Evolutionary conservation across 1,140 invertebrate genomes (phyloP).

Genomic region (Thaumatotibia leucotreta): DNA sequence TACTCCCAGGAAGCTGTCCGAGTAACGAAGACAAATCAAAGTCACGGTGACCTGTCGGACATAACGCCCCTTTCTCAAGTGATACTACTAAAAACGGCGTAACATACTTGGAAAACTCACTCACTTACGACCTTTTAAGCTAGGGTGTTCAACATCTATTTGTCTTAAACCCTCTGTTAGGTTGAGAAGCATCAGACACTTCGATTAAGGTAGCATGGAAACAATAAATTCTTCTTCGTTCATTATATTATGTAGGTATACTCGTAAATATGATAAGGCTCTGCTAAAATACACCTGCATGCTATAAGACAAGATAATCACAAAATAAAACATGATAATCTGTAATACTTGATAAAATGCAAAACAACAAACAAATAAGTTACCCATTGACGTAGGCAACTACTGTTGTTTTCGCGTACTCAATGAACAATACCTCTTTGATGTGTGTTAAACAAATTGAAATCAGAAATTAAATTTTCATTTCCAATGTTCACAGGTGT

Average conservation of each 20-base stretch:
- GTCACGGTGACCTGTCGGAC: slow-evolving; percentile 44
- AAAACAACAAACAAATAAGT: not conserved
- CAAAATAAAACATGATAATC: too few relatives aligned
- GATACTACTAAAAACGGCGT: not conserved
- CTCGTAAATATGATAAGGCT: too few relatives aligned
- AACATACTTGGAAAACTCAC: not conserved
- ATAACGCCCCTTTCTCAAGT: not conserved
- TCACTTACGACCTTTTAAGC: slow-evolving; percentile 21
- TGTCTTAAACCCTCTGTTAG: slow-evolving; percentile 1
- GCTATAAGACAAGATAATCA: too few relatives aligned
- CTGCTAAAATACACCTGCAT: too few relatives aligned
- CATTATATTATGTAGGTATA: not conserved
- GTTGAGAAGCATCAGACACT: slow-evolving; percentile 30
- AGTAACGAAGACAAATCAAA: slow-evolving; percentile 75
- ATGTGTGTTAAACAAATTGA: not conserved
- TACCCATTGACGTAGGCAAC: not conserved
- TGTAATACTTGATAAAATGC: not conserved
- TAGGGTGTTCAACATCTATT: slow-evolving; percentile 29
- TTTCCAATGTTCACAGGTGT: not conserved
- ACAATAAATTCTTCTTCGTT: not conserved
- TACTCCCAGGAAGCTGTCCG: slow-evolving; percentile 52
- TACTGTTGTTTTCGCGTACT: not conserved
- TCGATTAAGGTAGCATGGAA: slow-evolving; percentile 38
- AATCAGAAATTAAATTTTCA: not conserved
- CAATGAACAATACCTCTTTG: not conserved